phyloP scores from a whole-genome alignment of 2,797 vertebrate species.

The Carcharodon carcharias region DNA sequence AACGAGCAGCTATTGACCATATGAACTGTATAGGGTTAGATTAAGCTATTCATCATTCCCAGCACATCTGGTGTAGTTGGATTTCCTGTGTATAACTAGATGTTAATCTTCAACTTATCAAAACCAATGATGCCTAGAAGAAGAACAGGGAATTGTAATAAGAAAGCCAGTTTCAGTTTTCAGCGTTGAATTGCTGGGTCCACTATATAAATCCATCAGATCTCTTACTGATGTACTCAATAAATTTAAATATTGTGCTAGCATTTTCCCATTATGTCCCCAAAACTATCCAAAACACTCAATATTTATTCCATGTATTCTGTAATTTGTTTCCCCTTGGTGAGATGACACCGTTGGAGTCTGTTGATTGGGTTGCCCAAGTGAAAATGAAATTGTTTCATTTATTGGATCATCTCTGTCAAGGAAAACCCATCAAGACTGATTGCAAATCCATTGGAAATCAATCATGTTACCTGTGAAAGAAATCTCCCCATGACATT shows the following conservation, averaged over 20 bases:
- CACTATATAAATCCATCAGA: neutral
- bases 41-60: constrained; percentile 7
- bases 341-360: neutral
- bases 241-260: neutral
- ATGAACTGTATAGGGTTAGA: neutral
- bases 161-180: neutral
- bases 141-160: neutral
- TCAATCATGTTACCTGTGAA: constrained; percentile 25
- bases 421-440: constrained; percentile 22
- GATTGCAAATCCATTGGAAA: constrained; percentile 13
- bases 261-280: neutral
- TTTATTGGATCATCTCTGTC: constrained; percentile 34
- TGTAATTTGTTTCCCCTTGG: constrained; percentile 32
- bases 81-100: neutral
- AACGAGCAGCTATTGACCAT: neutral
- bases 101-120: neutral
- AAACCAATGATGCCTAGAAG: neutral
- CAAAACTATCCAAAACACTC: neutral
- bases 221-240: neutral
- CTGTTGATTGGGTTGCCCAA: constrained; percentile 29
- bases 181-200: neutral
- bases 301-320: neutral
- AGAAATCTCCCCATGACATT: constrained; percentile 20
- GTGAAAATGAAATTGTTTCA: constrained; percentile 31
- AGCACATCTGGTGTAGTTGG: constrained; percentile 12